These are phyloP conservation scores for Microcebus ravelobensis DNA, from an alignment of 2,113 vertebrate species.

Conservation along the genomic window DNA sequence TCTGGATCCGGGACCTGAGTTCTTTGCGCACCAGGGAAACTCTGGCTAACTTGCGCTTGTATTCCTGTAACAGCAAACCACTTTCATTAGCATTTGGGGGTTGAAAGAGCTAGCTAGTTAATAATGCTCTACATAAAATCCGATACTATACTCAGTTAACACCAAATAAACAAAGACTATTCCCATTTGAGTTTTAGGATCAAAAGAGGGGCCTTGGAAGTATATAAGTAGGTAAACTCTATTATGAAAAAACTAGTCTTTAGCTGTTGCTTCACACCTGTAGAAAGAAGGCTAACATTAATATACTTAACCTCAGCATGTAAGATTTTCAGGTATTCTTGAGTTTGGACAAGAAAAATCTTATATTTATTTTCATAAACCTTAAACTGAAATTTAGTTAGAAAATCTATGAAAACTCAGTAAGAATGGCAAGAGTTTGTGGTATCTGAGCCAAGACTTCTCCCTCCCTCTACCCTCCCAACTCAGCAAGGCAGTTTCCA, in stretches of 20 bases:
- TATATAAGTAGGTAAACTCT: background rate
- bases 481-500: background rate
- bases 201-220: constrained; percentile 3
- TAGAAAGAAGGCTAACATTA: constrained; percentile 41
- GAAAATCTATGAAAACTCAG: background rate
- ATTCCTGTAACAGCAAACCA: constrained; percentile 91
- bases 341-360: constrained; percentile 1
- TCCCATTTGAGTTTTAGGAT: background rate
- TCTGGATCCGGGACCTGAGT: constrained; percentile 94
- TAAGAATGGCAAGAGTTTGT: background rate
- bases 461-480: background rate
- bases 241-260: background rate
- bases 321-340: background rate
- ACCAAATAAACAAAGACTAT: background rate
- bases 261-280: background rate
- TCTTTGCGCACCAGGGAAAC: constrained; percentile 98
- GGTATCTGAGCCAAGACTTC: background rate
- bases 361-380: constrained; percentile 32
- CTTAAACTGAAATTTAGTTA: background rate
- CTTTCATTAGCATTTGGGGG: constrained; percentile 55
- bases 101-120: background rate
- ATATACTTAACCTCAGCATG: background rate
- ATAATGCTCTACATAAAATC: background rate
- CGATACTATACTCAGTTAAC: background rate
- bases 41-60: constrained; percentile 96